Percentiles rank a stretch among this genome's conserved stretches.
phyloP scores from a whole-genome alignment of 2,113 vertebrate species.

The Perccottus glenii region DNA sequence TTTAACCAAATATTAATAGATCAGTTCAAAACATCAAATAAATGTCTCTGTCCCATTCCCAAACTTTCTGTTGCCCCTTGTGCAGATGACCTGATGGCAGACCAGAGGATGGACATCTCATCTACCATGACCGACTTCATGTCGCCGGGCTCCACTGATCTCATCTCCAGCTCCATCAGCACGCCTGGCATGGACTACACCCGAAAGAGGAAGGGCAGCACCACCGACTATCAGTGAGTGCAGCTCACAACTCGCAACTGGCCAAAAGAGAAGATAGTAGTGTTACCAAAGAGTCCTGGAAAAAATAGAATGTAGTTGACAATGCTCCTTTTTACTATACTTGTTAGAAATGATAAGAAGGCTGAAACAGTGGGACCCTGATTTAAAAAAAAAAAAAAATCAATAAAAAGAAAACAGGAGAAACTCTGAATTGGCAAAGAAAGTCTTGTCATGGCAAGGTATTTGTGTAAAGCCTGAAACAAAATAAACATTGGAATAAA shows the following conservation, averaged over 20 bases:
- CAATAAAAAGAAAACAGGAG: too few relatives aligned
- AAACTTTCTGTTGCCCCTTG: background rate
- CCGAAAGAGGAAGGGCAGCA: conserved; percentile 97
- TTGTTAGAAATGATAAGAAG: too few relatives aligned
- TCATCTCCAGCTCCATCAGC: conserved; percentile 93
- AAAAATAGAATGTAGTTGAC: too few relatives aligned
- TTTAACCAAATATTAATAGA: too few relatives aligned
- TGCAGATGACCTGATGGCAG: conserved; percentile 95
- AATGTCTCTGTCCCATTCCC: too few relatives aligned
- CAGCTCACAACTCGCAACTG: background rate
- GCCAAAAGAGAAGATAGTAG: background rate
- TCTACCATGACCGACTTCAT: conserved; percentile 99
- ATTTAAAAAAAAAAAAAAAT: too few relatives aligned
- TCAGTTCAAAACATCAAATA: too few relatives aligned
- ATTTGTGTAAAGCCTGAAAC: background rate
- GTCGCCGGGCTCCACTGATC: conserved; percentile 91
- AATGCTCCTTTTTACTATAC: too few relatives aligned
- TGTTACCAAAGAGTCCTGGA: too few relatives aligned
- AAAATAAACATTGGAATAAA: background rate
- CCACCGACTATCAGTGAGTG: conserved; percentile 95
- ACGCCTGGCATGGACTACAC: conserved; percentile 91
- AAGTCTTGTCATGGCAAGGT: too few relatives aligned
- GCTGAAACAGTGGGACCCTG: too few relatives aligned
- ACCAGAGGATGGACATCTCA: conserved; percentile 99
- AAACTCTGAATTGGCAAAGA: too few relatives aligned